Evolutionary conservation across 2,113 vertebrate genomes (phyloP).

Genomic region (Pseudorhombus dupliciocellatus): DNA sequence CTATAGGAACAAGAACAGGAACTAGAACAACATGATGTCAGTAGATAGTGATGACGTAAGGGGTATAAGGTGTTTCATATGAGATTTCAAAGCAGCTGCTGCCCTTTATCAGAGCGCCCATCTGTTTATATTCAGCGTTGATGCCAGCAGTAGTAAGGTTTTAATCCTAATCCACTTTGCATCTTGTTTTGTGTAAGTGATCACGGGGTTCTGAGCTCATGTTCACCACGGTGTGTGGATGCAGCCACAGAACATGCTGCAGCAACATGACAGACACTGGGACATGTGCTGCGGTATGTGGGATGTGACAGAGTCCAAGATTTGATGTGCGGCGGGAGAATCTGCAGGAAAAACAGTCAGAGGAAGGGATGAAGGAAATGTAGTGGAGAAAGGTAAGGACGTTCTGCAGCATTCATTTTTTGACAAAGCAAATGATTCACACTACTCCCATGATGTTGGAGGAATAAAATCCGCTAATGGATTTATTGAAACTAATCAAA

Average conservation of each 20-base stretch:
- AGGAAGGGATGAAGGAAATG: conserved; percentile 14
- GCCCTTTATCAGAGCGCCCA: conserved; percentile 69
- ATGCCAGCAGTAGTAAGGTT: conserved; percentile 52
- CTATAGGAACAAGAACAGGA: too few relatives aligned
- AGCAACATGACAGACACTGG: not conserved
- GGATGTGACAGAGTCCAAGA: conserved; percentile 10
- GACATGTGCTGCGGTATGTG: not conserved
- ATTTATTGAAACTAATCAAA: not conserved
- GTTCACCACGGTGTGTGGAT: not conserved
- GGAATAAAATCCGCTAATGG: not conserved
- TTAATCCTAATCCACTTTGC: conserved; percentile 81
- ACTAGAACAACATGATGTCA: too few relatives aligned
- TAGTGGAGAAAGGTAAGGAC: conserved; percentile 57
- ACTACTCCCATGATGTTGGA: not conserved
- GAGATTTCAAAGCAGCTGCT: conserved; percentile 35
- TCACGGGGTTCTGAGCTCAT: conserved; percentile 43
- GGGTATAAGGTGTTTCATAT: too few relatives aligned
- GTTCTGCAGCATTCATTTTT: not conserved
- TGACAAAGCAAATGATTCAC: not conserved
- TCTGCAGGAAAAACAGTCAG: not conserved
- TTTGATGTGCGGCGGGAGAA: not conserved
- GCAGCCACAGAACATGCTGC: not conserved
- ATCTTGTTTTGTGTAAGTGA: conserved; percentile 72
- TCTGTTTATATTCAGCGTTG: conserved; percentile 65
- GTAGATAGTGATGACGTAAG: too few relatives aligned